A percentile compares a stretch with the other conserved stretches of the same genome.
Evolutionary conservation across 2,888 invertebrate species (phyloP).

Genomic region (Andrena haemorrhoa): DNA sequence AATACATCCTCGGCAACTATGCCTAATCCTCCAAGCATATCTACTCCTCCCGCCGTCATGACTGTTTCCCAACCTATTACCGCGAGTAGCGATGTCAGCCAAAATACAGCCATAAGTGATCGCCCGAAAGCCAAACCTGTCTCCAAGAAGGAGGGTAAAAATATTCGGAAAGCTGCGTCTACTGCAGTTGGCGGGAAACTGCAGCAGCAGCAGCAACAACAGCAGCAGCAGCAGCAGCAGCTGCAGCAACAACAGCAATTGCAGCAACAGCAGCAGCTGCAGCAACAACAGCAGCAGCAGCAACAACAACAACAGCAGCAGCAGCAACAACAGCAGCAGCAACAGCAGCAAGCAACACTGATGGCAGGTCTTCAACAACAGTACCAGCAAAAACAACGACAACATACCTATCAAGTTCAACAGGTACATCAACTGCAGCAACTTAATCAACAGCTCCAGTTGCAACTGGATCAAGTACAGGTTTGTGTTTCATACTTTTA

Average conservation of each 20-base stretch:
- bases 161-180: slow-evolving; percentile 87
- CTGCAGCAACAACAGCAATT: slow-evolving; percentile 79
- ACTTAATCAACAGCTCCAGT: slow-evolving; percentile 82
- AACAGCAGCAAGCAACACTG: slow-evolving; percentile 76
- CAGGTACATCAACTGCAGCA: slow-evolving; percentile 84
- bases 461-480: slow-evolving; percentile 82
- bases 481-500: slow-evolving; percentile 57
- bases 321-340: slow-evolving; percentile 81
- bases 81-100: slow-evolving; percentile 87
- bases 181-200: slow-evolving; percentile 76
- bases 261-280: slow-evolving; percentile 81
- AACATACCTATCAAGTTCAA: slow-evolving; percentile 81
- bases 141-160: slow-evolving; percentile 92
- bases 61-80: slow-evolving; percentile 84
- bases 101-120: slow-evolving; percentile 93
- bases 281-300: slow-evolving; percentile 77
- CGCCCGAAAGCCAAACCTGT: slow-evolving; percentile 93
- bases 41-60: slow-evolving; percentile 73
- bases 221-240: slow-evolving; percentile 79
- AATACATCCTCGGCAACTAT: slow-evolving; percentile 69
- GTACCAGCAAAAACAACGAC: slow-evolving; percentile 80
- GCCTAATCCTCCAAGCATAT: slow-evolving; percentile 73
- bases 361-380: slow-evolving; percentile 83
- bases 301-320: slow-evolving; percentile 80
- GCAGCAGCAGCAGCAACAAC: slow-evolving; percentile 77